Conservation (phyloP, 2,113 vertebrate genomes). For the Dicerorhinus sumatrensis region DNA sequence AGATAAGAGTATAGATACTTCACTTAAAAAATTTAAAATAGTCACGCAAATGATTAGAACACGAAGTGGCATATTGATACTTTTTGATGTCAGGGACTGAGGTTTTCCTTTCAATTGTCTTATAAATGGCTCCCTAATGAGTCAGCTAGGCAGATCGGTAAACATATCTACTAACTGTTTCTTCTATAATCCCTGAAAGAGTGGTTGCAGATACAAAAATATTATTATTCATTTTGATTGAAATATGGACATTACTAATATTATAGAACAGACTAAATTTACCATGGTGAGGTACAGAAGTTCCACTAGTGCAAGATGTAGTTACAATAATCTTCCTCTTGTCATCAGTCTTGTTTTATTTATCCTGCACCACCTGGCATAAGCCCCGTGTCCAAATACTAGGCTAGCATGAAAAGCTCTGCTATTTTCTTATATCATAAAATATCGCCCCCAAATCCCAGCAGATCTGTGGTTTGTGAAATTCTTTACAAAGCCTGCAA, state of each 20-base stretch:
- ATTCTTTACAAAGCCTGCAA: slow-evolving; percentile 12
- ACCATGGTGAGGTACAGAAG: neutral
- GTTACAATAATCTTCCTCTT: neutral
- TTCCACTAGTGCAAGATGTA: neutral
- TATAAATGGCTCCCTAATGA: neutral
- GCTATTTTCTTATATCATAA: slow-evolving; percentile 51
- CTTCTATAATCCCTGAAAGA: neutral
- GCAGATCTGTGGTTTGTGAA: neutral
- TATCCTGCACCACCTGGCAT: neutral
- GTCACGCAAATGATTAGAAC: neutral
- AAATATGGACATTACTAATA: neutral
- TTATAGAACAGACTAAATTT: neutral
- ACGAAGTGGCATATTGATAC: accelerated
- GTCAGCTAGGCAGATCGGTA: neutral
- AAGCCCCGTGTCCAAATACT: neutral
- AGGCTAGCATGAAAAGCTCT: neutral
- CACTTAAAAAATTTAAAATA: neutral
- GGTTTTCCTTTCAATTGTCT: neutral
- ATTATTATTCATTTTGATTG: neutral
- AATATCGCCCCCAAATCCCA: neutral
- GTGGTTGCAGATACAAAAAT: neutral
- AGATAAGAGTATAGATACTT: neutral
- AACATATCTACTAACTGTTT: neutral
- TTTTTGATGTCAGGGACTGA: neutral
- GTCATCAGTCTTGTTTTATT: slow-evolving; percentile 5